These are phyloP conservation scores for Oscarella lobularis DNA, from an alignment of 37 sponge, comb jelly and placozoan genomes.

Conservation along the genomic window DNA sequence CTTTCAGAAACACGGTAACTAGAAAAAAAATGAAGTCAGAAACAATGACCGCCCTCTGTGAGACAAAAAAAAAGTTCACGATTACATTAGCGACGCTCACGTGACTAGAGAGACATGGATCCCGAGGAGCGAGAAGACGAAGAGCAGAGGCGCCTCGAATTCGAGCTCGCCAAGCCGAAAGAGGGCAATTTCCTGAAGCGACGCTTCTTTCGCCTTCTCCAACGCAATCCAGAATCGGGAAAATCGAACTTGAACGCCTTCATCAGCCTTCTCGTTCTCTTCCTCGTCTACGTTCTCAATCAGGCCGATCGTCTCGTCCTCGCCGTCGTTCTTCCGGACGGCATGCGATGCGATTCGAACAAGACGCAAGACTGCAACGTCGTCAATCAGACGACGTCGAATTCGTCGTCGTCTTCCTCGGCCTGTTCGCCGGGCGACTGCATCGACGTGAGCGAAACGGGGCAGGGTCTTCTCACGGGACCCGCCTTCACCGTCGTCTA, in stretches of 20 bases:
- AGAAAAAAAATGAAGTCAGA: no score
- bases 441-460: constrained; percentile 40
- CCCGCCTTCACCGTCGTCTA: constrained; percentile 75
- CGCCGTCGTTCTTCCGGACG: constrained; percentile 63
- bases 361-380: constrained; percentile 1
- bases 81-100: no score
- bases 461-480: constrained; percentile 75
- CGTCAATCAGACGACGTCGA: not conserved
- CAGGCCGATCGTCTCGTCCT: constrained; percentile 76
- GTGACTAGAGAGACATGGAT: no score
- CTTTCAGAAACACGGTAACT: not conserved
- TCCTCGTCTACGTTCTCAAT: constrained; percentile 60
- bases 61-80: no score
- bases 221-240: not conserved
- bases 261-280: constrained; percentile 33
- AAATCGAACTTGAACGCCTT: constrained; percentile 17
- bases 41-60: no score
- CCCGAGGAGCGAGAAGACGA: no score
- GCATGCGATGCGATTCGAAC: constrained; percentile 38
- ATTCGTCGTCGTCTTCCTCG: not conserved
- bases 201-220: not conserved
- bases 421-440: constrained; percentile 8
- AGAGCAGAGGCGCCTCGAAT: no score
- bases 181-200: no score
- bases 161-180: no score